Percentiles rank a stretch among this genome's conserved stretches.
Conservation (phyloP, 2,797 vertebrate species). For the Smutsia gigantea region DNA sequence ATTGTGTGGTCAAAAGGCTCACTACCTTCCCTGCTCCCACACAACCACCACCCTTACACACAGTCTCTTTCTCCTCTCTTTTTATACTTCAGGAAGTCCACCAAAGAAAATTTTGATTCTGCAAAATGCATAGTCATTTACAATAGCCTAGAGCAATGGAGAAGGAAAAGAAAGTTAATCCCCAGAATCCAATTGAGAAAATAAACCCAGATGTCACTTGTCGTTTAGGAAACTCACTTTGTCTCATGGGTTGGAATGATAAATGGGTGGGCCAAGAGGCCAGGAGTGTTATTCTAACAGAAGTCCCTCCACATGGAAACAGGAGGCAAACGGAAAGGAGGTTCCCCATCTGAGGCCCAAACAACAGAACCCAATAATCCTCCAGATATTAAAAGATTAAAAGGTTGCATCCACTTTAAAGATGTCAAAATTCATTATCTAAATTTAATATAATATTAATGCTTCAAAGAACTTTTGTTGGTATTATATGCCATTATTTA, state of each 20-base stretch:
- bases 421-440: not conserved
- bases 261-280: not conserved
- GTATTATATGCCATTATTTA: not conserved
- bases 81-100: not conserved
- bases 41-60: not conserved
- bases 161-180: not conserved
- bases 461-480: not conserved
- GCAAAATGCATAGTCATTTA: not conserved
- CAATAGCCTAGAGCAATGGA: not conserved
- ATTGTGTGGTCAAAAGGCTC: not conserved
- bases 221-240: not conserved
- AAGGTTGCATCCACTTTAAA: not conserved
- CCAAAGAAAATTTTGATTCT: not conserved
- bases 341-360: not conserved
- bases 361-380: not conserved
- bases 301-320: not conserved
- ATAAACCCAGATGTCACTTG: not conserved
- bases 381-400: conserved; percentile 20
- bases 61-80: not conserved
- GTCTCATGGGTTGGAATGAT: not conserved
- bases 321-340: not conserved
- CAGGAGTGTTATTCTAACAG: not conserved
- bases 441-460: not conserved
- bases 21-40: not conserved
- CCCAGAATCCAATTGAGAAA: not conserved